These are phyloP conservation scores for Galemys pyrenaicus DNA, from an alignment of 2,113 vertebrate species.

Conservation along the genomic window DNA sequence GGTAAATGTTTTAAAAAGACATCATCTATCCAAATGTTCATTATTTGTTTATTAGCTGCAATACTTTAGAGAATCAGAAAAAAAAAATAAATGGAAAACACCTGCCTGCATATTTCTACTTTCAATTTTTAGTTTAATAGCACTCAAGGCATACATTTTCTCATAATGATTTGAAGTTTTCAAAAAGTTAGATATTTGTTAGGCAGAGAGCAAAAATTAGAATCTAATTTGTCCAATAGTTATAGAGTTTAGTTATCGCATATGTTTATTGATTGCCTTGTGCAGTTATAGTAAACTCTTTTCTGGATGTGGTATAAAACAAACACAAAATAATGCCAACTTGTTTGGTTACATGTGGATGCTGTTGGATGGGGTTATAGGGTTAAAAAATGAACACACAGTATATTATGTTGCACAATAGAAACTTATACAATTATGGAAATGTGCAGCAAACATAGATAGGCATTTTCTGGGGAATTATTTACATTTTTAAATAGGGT, in stretches of 20 bases:
- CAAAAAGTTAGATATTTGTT: neutral
- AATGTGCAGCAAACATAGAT: neutral
- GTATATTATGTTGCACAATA: neutral
- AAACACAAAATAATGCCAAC: neutral
- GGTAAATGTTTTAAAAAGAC: neutral
- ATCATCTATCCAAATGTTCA: constrained; percentile 4
- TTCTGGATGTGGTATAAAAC: neutral
- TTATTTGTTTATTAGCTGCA: constrained; percentile 30
- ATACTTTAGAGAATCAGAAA: neutral
- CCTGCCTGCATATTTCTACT: neutral
- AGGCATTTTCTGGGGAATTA: neutral
- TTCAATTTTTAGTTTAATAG: constrained; percentile 32
- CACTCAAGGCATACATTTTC: neutral
- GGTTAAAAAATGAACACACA: neutral
- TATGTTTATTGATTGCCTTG: neutral
- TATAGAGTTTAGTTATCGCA: neutral
- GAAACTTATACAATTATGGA: neutral
- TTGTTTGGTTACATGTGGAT: neutral
- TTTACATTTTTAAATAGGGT: neutral
- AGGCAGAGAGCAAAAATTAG: neutral
- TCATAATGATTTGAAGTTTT: neutral
- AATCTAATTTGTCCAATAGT: neutral
- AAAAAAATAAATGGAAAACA: neutral
- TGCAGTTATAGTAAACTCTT: neutral
- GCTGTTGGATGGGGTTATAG: neutral